phyloP scores from a whole-genome alignment of 2,888 invertebrate genomes.

The Hybos culiciformis region DNA sequence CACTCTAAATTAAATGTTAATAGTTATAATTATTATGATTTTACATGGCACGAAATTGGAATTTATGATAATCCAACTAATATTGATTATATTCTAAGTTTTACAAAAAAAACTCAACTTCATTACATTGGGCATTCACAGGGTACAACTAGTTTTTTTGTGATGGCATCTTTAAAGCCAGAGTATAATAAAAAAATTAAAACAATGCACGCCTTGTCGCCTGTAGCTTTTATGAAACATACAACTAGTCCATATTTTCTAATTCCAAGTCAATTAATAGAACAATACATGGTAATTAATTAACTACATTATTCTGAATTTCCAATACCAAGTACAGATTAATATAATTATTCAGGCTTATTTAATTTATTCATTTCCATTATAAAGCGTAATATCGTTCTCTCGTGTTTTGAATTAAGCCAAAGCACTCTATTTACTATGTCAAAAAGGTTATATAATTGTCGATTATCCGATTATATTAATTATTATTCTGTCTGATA shows the following conservation, averaged over 20 bases:
- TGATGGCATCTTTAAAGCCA: slow-evolving; percentile 33
- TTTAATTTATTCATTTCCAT: background rate
- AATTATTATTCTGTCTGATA: too few relatives aligned
- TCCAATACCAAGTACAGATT: background rate
- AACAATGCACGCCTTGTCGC: slow-evolving; percentile 42
- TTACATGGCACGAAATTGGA: slow-evolving; percentile 44
- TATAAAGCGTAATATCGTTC: background rate
- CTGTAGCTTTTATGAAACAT: slow-evolving; percentile 50
- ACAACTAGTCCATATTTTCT: slow-evolving; percentile 36
- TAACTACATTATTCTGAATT: background rate
- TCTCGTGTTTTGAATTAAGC: too few relatives aligned
- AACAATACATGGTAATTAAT: background rate
- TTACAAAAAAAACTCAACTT: slow-evolving; percentile 37
- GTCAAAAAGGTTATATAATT: too few relatives aligned
- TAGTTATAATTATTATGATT: slow-evolving; percentile 39
- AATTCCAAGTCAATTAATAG: slow-evolving; percentile 29
- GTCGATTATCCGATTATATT: too few relatives aligned
- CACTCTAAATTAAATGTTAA: slow-evolving; percentile 37
- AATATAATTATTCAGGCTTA: background rate
- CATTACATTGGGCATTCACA: slow-evolving; percentile 50
- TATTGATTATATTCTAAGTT: slow-evolving; percentile 41
- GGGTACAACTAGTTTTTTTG: slow-evolving; percentile 40
- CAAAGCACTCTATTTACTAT: too few relatives aligned
- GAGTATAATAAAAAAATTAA: slow-evolving; percentile 38
- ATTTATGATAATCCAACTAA: slow-evolving; percentile 46